Base-by-base conservation (phyloP, 1,140 invertebrate species). In the Heterodera schachtii region DNA sequence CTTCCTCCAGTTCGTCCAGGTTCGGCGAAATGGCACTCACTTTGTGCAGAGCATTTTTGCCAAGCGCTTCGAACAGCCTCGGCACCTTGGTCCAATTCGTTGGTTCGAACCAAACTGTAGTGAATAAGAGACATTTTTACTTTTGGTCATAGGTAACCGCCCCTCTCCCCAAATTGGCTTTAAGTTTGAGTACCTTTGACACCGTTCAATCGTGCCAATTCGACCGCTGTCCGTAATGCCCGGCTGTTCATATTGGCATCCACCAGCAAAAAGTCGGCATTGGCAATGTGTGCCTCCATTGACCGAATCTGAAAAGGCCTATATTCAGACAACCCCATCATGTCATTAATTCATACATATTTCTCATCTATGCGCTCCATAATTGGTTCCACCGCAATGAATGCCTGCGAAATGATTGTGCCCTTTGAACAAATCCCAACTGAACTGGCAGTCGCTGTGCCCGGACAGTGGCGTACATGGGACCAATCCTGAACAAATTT, bases 61-160 rank as follows among this genome's bases (percentile, higher is more conserved):
- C 67, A 13, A 82, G 76, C 21, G 84, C 73, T 7, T 87, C 80
- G 49, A 88, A 76, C 16, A 90, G 60, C 71, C 85, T 88, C 0
- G 66, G 19, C 49, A 84, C 86, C 79, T 90, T 90, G 11, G 74
- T 47, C 41, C 77, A 75, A 78, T 90, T 85, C 8, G 87, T 86
- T 21, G 87, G 87, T 41, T 89, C 87, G 49, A 87, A 84, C 87
- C 87, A 89, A 79, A 89, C 84, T 87, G 41, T 74, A 79, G 21
- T 16, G 11, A 52, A 44, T 13, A 49, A 44, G 67, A 49, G n/a
- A 43, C 19, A 66, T 44, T 13, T 44, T 44, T 60, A 44, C 13
- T 19, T 46, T 19, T 6, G 5, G 49, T 3, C 49, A 21, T 31
- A 31, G 31, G 2, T 52, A 52, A 0, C 49, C 49, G 0, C 6